Conservation (phyloP, 2,888 invertebrate genomes). For the Metellina segmentata region DNA sequence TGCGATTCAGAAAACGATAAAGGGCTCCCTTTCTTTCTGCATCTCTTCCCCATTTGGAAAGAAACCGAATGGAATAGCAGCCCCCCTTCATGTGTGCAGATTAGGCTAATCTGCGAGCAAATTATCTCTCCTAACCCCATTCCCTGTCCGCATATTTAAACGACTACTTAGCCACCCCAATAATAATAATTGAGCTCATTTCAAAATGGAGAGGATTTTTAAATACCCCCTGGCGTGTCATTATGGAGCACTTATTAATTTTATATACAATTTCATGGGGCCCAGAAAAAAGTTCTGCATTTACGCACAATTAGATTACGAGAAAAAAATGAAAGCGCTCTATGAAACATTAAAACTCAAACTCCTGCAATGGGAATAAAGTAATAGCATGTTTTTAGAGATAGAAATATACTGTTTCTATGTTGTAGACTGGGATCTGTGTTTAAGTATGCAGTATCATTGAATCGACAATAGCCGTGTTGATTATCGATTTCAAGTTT, state of each 20-base stretch:
- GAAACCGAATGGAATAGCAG: not conserved
- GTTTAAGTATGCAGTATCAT: too few relatives aligned
- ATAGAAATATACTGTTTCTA: too few relatives aligned
- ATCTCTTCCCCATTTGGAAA: constrained; percentile 66
- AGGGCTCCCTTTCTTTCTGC: constrained; percentile 24
- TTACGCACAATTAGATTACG: constrained; percentile 45
- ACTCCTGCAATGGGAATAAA: too few relatives aligned
- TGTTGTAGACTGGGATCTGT: too few relatives aligned
- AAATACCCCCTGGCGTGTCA: constrained; percentile 70
- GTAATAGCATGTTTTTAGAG: too few relatives aligned
- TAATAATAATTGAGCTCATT: constrained; percentile 73
- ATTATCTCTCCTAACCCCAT: constrained; percentile 54
- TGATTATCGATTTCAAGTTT: too few relatives aligned
- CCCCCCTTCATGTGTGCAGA: constrained; percentile 40
- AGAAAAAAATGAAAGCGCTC: constrained; percentile 11
- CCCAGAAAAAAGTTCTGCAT: constrained; percentile 11
- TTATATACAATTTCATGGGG: constrained; percentile 25
- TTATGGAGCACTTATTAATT: constrained; percentile 73
- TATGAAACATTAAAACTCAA: too few relatives aligned
- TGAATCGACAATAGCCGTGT: too few relatives aligned
- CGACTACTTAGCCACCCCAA: constrained; percentile 56
- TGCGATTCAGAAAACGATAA: constrained; percentile 47
- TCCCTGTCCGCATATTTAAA: constrained; percentile 66
- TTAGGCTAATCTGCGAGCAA: constrained; percentile 60
- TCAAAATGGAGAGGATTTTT: constrained; percentile 63